Conservation (phyloP, 1,140 invertebrate species). For the Scylla paramamosain region DNA sequence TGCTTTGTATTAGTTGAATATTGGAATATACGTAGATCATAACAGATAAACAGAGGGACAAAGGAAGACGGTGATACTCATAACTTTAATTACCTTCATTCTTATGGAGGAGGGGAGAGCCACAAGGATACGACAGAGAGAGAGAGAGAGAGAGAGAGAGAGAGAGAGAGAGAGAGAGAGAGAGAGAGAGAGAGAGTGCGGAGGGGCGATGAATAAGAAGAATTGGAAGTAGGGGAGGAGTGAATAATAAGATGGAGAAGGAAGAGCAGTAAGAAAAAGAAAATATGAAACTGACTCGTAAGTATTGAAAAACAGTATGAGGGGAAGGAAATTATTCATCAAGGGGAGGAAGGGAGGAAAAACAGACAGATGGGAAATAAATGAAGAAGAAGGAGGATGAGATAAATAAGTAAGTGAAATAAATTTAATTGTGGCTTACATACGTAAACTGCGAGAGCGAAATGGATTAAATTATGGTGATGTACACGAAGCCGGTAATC, state of each 20-base stretch:
- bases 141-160: conserved; percentile 9
- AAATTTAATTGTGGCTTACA: background rate
- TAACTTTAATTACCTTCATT: background rate
- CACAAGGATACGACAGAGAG: background rate
- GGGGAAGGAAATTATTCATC: background rate
- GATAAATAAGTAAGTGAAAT: background rate
- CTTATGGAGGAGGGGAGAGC: background rate
- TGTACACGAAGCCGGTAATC: background rate
- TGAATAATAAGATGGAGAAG: background rate
- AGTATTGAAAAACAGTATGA: background rate
- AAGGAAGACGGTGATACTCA: conserved; percentile 1
- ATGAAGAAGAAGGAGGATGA: background rate
- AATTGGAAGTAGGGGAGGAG: background rate
- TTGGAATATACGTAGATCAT: background rate
- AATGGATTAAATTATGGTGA: background rate
- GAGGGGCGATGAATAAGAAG: background rate
- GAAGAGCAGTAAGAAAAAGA: background rate
- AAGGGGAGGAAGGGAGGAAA: background rate
- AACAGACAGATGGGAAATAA: background rate
- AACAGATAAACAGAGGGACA: conserved; percentile 5
- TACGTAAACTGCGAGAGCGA: background rate
- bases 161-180: conserved; percentile 20
- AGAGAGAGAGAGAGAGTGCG: background rate
- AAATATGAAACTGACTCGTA: background rate
- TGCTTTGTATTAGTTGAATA: background rate